Percentiles rank a stretch among this genome's conserved stretches.
These are phyloP conservation scores for Pseudorhombus dupliciocellatus DNA, from an alignment of 2,113 vertebrate genomes.

Conservation along the genomic window DNA sequence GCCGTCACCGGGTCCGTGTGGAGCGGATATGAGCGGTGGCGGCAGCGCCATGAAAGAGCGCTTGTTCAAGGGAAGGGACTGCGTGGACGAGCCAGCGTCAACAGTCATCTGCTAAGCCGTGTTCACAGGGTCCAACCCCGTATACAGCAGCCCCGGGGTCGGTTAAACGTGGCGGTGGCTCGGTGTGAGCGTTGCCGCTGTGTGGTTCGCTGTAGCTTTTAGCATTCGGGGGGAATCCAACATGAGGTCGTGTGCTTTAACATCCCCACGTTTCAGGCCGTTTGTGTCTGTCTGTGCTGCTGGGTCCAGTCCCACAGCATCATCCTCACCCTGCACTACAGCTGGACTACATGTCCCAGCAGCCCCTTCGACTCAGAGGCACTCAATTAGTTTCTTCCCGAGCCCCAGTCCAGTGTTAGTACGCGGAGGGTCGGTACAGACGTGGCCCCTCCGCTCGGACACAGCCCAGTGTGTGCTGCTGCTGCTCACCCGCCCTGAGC, in stretches of 20 bases:
- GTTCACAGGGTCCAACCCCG: neutral
- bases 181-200: neutral
- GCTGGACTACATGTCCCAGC: neutral
- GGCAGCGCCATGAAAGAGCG: conserved; percentile 60
- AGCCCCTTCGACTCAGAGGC: neutral
- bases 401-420: neutral
- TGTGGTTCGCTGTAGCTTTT: neutral
- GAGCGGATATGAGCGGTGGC: neutral
- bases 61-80: conserved; percentile 49
- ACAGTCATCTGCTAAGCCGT: neutral
- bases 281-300: neutral
- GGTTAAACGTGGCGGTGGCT: neutral
- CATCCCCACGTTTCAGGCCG: neutral
- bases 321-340: neutral
- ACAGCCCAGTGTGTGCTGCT: neutral
- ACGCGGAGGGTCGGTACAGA: neutral
- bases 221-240: neutral
- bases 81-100: neutral
- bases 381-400: neutral
- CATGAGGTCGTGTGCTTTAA: neutral
- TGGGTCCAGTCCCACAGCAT: no score
- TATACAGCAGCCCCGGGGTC: neutral
- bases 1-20: no score
- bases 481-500: neutral
- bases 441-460: neutral